Evolutionary conservation across 2,888 invertebrate species (phyloP).

Genomic region (Diloba caeruleocephala): DNA sequence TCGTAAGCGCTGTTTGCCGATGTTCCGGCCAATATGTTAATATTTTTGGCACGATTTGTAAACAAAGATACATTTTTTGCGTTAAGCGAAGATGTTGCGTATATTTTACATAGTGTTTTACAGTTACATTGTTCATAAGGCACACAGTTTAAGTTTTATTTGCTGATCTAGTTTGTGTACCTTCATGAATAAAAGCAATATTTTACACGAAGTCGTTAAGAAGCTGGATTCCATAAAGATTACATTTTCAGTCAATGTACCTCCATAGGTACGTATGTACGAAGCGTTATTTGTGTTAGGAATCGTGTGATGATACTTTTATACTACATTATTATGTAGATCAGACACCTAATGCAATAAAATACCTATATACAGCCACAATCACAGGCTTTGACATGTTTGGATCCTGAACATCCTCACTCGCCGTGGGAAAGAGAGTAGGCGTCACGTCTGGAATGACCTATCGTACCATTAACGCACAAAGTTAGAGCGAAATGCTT

Average conservation of each 20-base stretch:
- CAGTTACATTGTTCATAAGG: constrained; percentile 72
- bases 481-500: constrained; percentile 32
- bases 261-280: constrained; percentile 49
- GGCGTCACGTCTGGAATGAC: constrained; percentile 61
- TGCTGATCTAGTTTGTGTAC: constrained; percentile 72
- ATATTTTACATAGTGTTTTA: constrained; percentile 81
- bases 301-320: constrained; percentile 58
- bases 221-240: constrained; percentile 43
- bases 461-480: constrained; percentile 40
- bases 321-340: constrained; percentile 60
- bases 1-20: constrained; percentile 80
- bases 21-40: constrained; percentile 81
- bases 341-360: constrained; percentile 59
- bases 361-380: constrained; percentile 52
- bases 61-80: constrained; percentile 64
- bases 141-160: constrained; percentile 76
- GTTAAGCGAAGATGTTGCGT: constrained; percentile 69
- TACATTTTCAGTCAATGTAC: constrained; percentile 46
- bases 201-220: constrained; percentile 51
- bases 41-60: constrained; percentile 72
- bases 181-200: constrained; percentile 67
- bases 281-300: constrained; percentile 61
- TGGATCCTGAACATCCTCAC: constrained; percentile 42
- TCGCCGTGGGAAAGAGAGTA: constrained; percentile 63
- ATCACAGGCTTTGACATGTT: constrained; percentile 44